These are phyloP conservation scores for Dendronephthya gigantea DNA, from an alignment of 64 coral and sea anemone species.

Conservation along the genomic window DNA sequence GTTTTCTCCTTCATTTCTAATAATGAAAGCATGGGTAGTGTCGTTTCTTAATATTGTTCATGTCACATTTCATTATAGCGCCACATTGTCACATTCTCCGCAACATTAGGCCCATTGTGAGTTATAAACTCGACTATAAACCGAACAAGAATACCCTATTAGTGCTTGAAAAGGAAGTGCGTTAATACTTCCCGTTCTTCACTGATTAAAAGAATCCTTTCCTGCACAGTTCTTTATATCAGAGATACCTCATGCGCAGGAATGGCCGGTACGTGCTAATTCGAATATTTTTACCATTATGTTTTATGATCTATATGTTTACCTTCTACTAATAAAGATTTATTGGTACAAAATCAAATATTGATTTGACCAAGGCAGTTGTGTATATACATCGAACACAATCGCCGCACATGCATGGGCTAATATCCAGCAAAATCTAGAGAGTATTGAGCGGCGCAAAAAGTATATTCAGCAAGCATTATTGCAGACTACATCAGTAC, in stretches of 20 bases:
- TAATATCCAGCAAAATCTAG: neutral
- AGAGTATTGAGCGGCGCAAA: neutral
- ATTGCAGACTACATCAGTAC: too few species aligned
- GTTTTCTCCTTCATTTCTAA: neutral
- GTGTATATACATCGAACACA: neutral
- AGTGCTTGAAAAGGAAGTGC: neutral
- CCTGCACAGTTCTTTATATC: neutral
- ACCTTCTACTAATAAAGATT: neutral
- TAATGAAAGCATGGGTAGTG: neutral
- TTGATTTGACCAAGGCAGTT: slow-evolving; percentile 3
- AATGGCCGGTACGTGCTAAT: neutral
- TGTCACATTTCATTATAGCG: neutral
- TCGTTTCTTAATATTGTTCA: neutral
- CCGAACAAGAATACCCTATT: neutral
- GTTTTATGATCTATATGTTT: neutral
- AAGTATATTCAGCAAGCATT: neutral
- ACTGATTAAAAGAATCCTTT: neutral
- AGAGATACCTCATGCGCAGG: neutral
- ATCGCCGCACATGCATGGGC: neutral
- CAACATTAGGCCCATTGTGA: neutral
- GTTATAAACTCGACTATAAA: neutral
- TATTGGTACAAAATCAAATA: slow-evolving; percentile 17
- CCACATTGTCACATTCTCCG: neutral
- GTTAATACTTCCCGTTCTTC: neutral
- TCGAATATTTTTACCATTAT: neutral